phyloP scores from a whole-genome alignment of 2,113 vertebrate species.

The Paedocypris sp. region DNA sequence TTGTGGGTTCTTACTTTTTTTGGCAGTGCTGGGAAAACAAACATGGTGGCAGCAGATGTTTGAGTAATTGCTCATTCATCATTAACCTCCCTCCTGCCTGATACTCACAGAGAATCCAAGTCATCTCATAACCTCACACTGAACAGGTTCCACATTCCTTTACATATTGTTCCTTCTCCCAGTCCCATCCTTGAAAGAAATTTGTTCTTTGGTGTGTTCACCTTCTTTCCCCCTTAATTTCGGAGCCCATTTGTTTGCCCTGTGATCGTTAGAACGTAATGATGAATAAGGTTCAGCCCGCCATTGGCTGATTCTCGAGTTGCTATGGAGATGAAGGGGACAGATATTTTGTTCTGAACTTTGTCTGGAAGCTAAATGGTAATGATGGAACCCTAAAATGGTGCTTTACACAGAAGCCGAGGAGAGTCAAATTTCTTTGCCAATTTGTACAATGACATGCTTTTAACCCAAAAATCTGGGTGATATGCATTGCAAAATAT shows the following conservation, averaged over 20 bases:
- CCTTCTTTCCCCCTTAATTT: not conserved
- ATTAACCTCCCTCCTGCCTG: slow-evolving; percentile 23
- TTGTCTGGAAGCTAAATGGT: slow-evolving; percentile 3
- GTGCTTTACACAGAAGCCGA: not conserved
- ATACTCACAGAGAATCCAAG: slow-evolving; percentile 15
- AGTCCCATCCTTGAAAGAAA: not conserved
- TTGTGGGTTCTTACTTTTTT: slow-evolving; percentile 18
- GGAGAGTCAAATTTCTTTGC: not conserved
- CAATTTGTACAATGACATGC: slow-evolving; percentile 8
- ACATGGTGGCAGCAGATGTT: slow-evolving; percentile 39
- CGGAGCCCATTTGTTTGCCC: not conserved
- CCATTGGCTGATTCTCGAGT: slow-evolving; percentile 3
- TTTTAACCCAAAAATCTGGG: too few relatives aligned
- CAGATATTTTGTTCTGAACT: not conserved
- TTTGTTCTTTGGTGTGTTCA: not conserved
- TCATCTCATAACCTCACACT: not conserved
- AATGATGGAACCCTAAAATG: not conserved
- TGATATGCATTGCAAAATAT: too few relatives aligned
- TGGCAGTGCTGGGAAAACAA: slow-evolving; percentile 32
- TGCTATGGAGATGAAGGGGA: slow-evolving; percentile 2
- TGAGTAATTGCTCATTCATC: slow-evolving; percentile 46
- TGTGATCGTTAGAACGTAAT: not conserved
- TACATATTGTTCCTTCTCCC: not conserved
- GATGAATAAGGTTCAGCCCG: slow-evolving; percentile 9
- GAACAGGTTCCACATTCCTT: not conserved